Conservation (phyloP, 2,113 vertebrate genomes). For the Thamnophis sirtalis region DNA sequence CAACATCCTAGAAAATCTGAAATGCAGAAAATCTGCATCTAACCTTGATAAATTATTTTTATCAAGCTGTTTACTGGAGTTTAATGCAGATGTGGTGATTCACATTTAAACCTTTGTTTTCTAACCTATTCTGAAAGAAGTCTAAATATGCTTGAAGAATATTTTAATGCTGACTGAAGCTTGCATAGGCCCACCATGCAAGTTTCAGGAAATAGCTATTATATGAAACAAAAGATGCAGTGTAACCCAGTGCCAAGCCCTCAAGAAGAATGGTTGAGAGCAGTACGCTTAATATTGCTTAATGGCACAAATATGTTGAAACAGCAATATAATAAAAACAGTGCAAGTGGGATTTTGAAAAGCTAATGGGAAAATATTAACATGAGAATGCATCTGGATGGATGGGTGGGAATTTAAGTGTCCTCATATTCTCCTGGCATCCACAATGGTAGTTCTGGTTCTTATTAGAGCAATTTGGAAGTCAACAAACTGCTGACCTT, state of each 20-base stretch:
- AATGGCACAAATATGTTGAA: slow-evolving; percentile 28
- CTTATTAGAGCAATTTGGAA: slow-evolving; percentile 51
- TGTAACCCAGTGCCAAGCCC: not conserved
- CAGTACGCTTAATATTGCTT: not conserved
- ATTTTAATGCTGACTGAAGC: not conserved
- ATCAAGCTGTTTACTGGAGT: not conserved
- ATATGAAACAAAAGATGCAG: not conserved
- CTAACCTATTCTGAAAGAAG: not conserved
- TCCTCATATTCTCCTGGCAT: slow-evolving; percentile 50
- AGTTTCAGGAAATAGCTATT: slow-evolving; percentile 4
- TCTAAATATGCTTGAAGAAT: not conserved
- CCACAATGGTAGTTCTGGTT: slow-evolving; percentile 47
- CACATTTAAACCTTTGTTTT: not conserved
- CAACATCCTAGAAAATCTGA: not conserved
- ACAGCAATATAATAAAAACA: slow-evolving; percentile 27
- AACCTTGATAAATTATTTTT: not conserved
- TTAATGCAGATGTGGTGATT: not conserved
- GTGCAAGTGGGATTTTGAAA: slow-evolving; percentile 42
- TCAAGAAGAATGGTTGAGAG: slow-evolving; percentile 7
- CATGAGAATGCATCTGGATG: slow-evolving; percentile 40
- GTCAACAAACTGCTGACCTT: slow-evolving; percentile 47
- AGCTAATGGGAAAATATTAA: slow-evolving; percentile 38
- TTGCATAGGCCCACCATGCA: not conserved
- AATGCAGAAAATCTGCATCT: not conserved
- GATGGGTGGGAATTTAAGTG: slow-evolving; percentile 36